Percentiles rank a stretch among this genome's conserved stretches.
These are phyloP conservation scores for Spodoptera littoralis DNA, from an alignment of 2,888 invertebrate genomes.

Conservation along the genomic window DNA sequence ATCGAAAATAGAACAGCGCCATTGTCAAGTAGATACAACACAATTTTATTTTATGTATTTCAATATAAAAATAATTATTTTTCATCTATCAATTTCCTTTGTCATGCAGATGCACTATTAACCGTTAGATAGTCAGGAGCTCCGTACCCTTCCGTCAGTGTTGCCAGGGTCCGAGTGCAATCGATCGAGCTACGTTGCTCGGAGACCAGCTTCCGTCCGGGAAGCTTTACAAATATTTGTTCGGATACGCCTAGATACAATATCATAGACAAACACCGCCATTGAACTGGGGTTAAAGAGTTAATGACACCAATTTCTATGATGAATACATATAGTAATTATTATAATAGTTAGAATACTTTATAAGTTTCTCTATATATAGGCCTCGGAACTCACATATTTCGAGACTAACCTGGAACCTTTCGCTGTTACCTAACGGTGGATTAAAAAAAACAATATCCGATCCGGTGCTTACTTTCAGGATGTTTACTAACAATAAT, in stretches of 20 bases:
- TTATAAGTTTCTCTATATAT: constrained; percentile 1
- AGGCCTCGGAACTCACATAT: no score
- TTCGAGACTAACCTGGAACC: neutral
- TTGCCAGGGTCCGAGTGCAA: constrained; percentile 50
- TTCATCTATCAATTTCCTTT: no score
- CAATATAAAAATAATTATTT: no score
- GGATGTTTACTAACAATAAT: constrained; percentile 3
- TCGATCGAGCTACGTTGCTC: constrained; percentile 69
- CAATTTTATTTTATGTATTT: no score
- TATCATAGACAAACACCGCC: constrained; percentile 5
- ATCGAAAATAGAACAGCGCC: no score
- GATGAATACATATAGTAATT: no score
- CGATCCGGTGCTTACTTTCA: constrained; percentile 11
- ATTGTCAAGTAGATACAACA: no score
- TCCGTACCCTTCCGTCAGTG: constrained; percentile 42
- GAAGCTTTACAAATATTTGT: constrained; percentile 26
- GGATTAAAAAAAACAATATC: constrained; percentile 5
- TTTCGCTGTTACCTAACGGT: neutral
- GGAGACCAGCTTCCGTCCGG: constrained; percentile 50
- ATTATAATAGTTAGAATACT: no score
- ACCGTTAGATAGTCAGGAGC: constrained; percentile 9
- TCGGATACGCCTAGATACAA: constrained; percentile 12
- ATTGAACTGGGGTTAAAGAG: neutral
- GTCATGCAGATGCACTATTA: constrained; percentile 3
- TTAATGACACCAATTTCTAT: neutral